Base-by-base conservation (phyloP, 2,797 vertebrate species). In the Distichodus sexfasciatus region DNA sequence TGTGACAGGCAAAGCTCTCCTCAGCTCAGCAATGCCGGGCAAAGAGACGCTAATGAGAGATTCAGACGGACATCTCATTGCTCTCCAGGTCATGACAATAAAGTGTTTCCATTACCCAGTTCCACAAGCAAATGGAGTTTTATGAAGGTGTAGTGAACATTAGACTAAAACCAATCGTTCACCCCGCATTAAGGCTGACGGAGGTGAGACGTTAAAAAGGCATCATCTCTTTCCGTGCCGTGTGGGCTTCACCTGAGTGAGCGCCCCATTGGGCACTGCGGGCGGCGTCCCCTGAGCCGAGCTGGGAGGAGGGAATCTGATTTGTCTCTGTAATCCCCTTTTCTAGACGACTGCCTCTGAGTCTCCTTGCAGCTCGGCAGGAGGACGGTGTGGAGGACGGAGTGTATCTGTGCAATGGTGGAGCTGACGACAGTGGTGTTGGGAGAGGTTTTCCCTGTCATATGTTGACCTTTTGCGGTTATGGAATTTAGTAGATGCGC, bases 251-350 rank as follows among this genome's bases (percentile, higher is more conserved):
- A 65, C 54, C 67, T n/a, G 51, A 50, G 35, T 58, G 43, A 66
- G 43, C 65, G 53, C 67, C 55, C 21, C 23, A 57, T 64, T 50
- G 53, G 31, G 64, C 29, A 28, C 47, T 71, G 21, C 40, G 15
- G 48, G 36, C 46, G 24, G 23, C 26, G 23, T 70, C 74, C 51
- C 48, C 44, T 55, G 58, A 72, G 53, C 51, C 33, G 19, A 54
- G 64, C 43, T 40, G 35, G 48, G 51, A 66, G 54, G 57, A 72
- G 44, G 50, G 26, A 65, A 77, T 55, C 41, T 55, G 62, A 75
- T 73, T 75, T 57, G 38, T 77, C 72, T 66, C 47, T 60, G 62
- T 75, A 73, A 80, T 77, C 67, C 58, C 63, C 67, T 74, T 74
- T 71, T 77, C 62, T 62, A 71, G 28, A 46, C 35, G 35, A 57